Evolutionary conservation across 2,113 vertebrate genomes (phyloP), one percentile per base, ranked within the genome.

Genomic region (Datnioides undecimradiatus): DNA sequence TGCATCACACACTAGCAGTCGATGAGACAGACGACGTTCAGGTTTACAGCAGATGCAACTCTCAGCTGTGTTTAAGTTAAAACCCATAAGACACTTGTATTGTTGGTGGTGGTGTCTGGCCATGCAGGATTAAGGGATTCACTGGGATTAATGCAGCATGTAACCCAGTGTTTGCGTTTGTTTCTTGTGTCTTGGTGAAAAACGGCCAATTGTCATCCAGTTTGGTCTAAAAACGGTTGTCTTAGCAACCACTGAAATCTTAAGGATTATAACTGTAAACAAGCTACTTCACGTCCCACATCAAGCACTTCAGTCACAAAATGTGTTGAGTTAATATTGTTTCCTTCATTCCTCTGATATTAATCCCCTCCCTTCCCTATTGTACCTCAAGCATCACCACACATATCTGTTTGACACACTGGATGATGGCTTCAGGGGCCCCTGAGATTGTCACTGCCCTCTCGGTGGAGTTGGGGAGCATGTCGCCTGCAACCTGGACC

Each of bases 331-430:
- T 79, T 4, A 43, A 58, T 54, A 36, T 4, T 4, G 9, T 21
- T 66, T 66, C 45, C 49, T 19, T 21, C 6, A 23, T 76, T 36
- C 25, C 13, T 27, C n/a, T 52, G 6, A 52, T 29, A 7, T 52
- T 14, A 4, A 4, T 41, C 19, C 29, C 33, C 5, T 38, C 49
- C 57, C 14, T 43, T n/a, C 93, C 92, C 87, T 79, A 94, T 93
- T 94, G 79, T 98, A 99, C 98, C 98, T 99, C 98, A 88, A 99
- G 95, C 98, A 99, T 98, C 94, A 99, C 98, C 95, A 99, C 97
- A 97, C 98, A 99, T 93, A 99, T 99, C 94, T 99, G 98, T 95
- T 98, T 99, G 94, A 99, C 97, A 93, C 98, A 99, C 90, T 99
- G 98, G 95, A 99, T 99, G 93, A 99, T 99, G 92, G 98, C 98